These are phyloP conservation scores for Microcebus jonahi DNA, from an alignment of 2,113 vertebrate species.

Conservation along the genomic window DNA sequence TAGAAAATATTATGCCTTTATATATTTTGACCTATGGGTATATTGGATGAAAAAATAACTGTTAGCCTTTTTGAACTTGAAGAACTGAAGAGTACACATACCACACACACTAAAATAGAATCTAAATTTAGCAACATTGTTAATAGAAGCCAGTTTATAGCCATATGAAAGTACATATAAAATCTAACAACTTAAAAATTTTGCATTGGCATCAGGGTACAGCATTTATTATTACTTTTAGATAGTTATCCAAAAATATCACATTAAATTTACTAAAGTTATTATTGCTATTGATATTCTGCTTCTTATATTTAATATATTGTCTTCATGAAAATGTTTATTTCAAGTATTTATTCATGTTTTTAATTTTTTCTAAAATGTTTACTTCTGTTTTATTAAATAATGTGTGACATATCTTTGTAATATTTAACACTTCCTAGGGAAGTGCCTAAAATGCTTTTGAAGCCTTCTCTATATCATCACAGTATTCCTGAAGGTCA, in stretches of 20 bases:
- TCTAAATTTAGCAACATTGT: not conserved
- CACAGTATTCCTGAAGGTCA: not conserved
- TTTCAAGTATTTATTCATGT: slow-evolving; percentile 43
- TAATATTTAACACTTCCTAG: not conserved
- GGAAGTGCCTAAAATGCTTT: slow-evolving; percentile 2
- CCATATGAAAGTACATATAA: not conserved
- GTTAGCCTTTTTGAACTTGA: not conserved
- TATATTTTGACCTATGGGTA: slow-evolving; percentile 23
- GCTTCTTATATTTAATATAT: not conserved
- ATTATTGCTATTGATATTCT: slow-evolving; percentile 6
- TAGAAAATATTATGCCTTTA: not conserved
- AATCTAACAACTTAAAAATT: not conserved
- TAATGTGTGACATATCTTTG: not conserved
- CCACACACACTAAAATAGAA: not conserved
- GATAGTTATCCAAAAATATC: slow-evolving; percentile 32
- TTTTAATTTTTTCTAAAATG: slow-evolving; percentile 29
- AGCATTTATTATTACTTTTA: slow-evolving; percentile 1
- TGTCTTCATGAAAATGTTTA: not conserved
- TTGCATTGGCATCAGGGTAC: not conserved
- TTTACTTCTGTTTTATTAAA: not conserved
- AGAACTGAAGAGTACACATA: not conserved
- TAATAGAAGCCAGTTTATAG: not conserved
- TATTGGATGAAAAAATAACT: not conserved
- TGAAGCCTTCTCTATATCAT: not conserved
- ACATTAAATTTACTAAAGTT: not conserved